Evolutionary conservation across 2,888 invertebrate species (phyloP).

Genomic region (Phyto melanocephala): DNA sequence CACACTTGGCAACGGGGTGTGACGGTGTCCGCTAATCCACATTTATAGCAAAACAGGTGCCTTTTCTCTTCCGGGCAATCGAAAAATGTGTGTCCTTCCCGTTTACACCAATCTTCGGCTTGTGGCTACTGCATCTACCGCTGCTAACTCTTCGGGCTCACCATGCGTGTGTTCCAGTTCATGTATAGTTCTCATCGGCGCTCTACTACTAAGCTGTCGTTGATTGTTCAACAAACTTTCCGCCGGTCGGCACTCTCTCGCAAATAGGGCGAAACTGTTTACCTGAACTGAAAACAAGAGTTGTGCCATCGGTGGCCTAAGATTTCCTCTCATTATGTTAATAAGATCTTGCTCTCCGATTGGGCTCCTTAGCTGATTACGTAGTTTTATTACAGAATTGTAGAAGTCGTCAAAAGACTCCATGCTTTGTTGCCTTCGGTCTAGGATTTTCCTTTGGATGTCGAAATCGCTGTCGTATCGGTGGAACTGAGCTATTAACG

Average conservation of each 20-base stretch:
- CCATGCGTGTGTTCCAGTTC: neutral
- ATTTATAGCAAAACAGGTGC: no score
- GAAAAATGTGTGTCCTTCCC: no score
- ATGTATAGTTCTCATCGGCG: neutral
- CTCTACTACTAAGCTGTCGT: no score
- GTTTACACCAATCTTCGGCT: neutral
- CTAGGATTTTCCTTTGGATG: neutral
- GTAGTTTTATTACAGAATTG: neutral
- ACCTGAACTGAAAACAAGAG: neutral
- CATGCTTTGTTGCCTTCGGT: neutral
- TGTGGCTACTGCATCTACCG: no score
- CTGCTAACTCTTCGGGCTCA: neutral
- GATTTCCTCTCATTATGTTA: neutral
- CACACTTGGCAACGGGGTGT: neutral
- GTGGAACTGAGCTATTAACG: neutral
- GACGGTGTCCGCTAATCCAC: no score
- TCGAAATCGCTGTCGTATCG: conserved; percentile 17
- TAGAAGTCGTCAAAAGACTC: conserved; percentile 20
- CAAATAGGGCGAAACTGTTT: neutral
- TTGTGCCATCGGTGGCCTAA: neutral
- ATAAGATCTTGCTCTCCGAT: neutral
- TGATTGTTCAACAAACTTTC: neutral
- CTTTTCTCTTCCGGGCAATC: no score
- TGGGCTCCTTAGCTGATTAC: neutral
- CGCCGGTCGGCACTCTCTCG: neutral